Evolutionary conservation across 2,797 vertebrate species (phyloP), one percentile per base, ranked within the genome.

Genomic region (Pagetopsis macropterus): DNA sequence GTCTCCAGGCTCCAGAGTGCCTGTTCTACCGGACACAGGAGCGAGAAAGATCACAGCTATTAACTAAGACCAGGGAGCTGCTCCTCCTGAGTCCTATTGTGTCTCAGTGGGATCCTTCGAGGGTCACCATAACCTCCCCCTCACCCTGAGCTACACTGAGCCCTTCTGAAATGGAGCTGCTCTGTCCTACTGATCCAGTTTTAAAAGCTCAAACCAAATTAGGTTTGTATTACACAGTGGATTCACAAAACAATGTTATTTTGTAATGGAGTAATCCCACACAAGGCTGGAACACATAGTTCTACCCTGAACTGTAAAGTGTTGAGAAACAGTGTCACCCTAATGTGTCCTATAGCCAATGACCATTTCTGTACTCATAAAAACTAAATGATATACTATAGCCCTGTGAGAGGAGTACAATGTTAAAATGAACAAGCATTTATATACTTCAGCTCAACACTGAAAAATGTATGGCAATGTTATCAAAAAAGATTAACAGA

Each of bases 1-100:
- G 94, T 99, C 98, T 1, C 98, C 98, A 0, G 98, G 98, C 91
- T 99, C 97, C 44, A 99, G 92, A 49, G 98, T 99, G 76, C 98
- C 98, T 19, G 97, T 99, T 94, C 98, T 99, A 75, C 62, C 0
- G 16, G 71, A 81, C 41, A 54, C 44, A 76, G 76, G 58, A 84
- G 52, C 69, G n/a, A 81, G 46, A 75, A 79, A 37, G 68, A 81
- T 74, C 67, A 72, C 55, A 87, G 51, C 14, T 55, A 60, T 85
- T 75, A 83, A 67, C 55, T 5, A 59, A 65, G 61, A 72, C 17
- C 31, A 3, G 12, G 41, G 67, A 75, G 65, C 62, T 45, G 57
- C 71, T 55, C 73, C 61, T 72, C 51, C 75, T 77, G 84, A 91
- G 91, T 92, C 90, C 79, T 85, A 87, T 92, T 92, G 41, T 27